Evolutionary conservation across 2,797 vertebrate species (phyloP), one percentile per base, ranked within the genome.

Genomic region (Limosa lapponica): DNA sequence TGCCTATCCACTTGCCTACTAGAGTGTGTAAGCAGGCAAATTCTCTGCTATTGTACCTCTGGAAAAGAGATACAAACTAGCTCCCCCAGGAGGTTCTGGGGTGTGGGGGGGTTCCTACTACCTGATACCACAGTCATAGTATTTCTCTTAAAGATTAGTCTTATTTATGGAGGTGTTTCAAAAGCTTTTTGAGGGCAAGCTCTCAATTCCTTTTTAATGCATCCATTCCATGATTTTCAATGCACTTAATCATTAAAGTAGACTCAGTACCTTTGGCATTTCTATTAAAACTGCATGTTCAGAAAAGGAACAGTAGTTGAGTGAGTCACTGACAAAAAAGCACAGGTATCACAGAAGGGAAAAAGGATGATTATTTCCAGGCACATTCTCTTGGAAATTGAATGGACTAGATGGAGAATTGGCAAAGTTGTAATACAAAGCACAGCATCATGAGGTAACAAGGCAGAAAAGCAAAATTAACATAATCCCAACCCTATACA

Each of bases 241-340:
- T 62, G 54, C 32, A 51, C 51, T 90, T 69, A 82, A 69, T 91
- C 61, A 34, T 91, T 96, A 81, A 80, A 89, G 59, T 1, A 67
- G 32, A 52, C 49, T 78, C n/a, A 28, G 65, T 83, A 78, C 70
- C 39, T 70, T 91, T 92, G 65, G 74, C 91, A 78, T 93, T 93
- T 91, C 93, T 93, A 74, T 89, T 94, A 93, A 95, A 95, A 89
- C 36, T 49, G 28, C 82, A n/a, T 67, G 71, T 85, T 94, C 71
- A 67, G 71, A 57, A 69, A 73, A 87, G 44, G 78, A 89, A 36
- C 8, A 48, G 57, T 41, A 65, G 57, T 83, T 84, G 71, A 90
- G 20, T 77, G 91, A 95, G 80, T 84, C 85, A 95, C 69, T 96
- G 91, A 84, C 11, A 51, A 73, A 70, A 82, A 95, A 80, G 49